Conservation (phyloP, 1,140 invertebrate species). For the Scaptomyza graminum region DNA sequence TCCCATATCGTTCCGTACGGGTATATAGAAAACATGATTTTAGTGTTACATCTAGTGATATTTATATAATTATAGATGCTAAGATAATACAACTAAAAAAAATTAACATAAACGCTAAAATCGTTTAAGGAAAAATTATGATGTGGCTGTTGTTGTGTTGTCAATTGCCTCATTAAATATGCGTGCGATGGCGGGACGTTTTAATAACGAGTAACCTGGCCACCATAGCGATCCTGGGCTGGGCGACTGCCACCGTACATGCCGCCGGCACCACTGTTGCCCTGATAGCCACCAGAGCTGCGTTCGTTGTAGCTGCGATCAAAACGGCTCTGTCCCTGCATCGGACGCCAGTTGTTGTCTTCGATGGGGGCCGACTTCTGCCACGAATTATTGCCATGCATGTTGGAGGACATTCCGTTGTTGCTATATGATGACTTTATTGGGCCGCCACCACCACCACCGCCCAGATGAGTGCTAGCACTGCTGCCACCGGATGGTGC, state of each 20-base stretch:
- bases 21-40: not conserved
- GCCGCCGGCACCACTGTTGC: constrained; percentile 53
- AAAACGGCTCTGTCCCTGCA: constrained; percentile 71
- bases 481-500: constrained; percentile 57
- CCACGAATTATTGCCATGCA: constrained; percentile 75
- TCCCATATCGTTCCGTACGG: not conserved
- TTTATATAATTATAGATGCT: constrained; percentile 65
- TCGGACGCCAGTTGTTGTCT: constrained; percentile 71
- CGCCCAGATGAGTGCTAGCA: constrained; percentile 57
- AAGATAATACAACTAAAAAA: constrained; percentile 58
- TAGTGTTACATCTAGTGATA: constrained; percentile 41
- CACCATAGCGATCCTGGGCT: constrained; percentile 70
- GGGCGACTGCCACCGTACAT: constrained; percentile 72
- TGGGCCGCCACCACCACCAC: constrained; percentile 45
- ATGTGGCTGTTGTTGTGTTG: constrained; percentile 5
- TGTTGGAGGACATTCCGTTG: constrained; percentile 73
- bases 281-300: constrained; percentile 68
- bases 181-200: not conserved
- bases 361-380: constrained; percentile 66
- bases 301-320: constrained; percentile 82
- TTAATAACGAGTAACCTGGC: constrained; percentile 70
- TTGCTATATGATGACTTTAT: constrained; percentile 73
- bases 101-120: constrained; percentile 55
- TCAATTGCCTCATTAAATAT: constrained; percentile 41
- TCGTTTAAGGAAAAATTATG: constrained; percentile 43